Evolutionary conservation across 2,888 invertebrate genomes (phyloP).

Genomic region (Copidosoma aretas): DNA sequence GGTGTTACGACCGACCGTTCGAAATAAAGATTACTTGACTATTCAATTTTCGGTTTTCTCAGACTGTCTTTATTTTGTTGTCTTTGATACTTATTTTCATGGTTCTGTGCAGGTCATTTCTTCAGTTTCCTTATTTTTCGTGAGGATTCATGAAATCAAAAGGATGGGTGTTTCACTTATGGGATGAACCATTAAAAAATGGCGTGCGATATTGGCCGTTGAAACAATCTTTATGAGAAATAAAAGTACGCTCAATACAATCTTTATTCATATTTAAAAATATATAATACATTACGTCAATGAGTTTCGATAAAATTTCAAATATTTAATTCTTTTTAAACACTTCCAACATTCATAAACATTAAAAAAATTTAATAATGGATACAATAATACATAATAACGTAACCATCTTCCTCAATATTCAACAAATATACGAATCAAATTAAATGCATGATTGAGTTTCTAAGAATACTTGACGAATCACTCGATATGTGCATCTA

Average conservation of each 20-base stretch:
- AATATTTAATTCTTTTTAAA: constrained; percentile 16
- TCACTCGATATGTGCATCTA: background rate
- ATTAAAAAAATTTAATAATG: constrained; percentile 28
- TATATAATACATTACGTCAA: constrained; percentile 26
- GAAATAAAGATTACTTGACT: too few relatives aligned
- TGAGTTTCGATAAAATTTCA: constrained; percentile 17
- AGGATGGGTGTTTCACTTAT: too few relatives aligned
- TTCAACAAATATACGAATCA: constrained; percentile 22
- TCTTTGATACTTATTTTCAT: too few relatives aligned
- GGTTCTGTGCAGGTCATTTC: too few relatives aligned
- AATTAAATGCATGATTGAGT: constrained; percentile 22
- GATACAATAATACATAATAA: constrained; percentile 15
- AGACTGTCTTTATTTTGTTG: too few relatives aligned
- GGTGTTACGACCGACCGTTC: too few relatives aligned
- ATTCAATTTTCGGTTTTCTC: too few relatives aligned
- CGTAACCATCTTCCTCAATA: constrained; percentile 4
- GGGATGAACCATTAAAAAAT: too few relatives aligned
- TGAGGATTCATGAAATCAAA: too few relatives aligned
- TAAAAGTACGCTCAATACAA: constrained; percentile 22
- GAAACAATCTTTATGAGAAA: background rate
- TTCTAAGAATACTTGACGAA: constrained; percentile 10
- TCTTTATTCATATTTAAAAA: constrained; percentile 22
- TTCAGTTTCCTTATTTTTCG: too few relatives aligned
- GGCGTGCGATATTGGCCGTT: too few relatives aligned
- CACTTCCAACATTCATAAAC: constrained; percentile 28